A percentile compares a stretch with the other conserved stretches of the same genome.
Evolutionary conservation across 1,140 invertebrate species (phyloP).

Genomic region (Calliopsis andreniformis): DNA sequence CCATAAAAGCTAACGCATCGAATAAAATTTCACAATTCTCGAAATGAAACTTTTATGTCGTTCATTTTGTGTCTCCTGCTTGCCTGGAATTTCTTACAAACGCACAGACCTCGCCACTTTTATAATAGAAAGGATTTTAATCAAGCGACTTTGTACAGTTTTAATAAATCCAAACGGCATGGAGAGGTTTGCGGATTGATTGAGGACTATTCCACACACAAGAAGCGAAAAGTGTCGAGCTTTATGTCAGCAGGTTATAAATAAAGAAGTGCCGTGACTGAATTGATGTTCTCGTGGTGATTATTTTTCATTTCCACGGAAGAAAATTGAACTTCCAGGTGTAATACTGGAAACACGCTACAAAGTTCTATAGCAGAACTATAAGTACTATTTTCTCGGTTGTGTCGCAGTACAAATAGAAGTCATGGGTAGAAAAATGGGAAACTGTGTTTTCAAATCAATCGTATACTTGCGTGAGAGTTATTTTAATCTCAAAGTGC

Average conservation of each 20-base stretch:
- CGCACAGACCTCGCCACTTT: not conserved
- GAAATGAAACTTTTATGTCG: conserved; percentile 11
- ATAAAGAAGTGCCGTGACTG: not conserved
- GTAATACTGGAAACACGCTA: not conserved
- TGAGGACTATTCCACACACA: conserved; percentile 16
- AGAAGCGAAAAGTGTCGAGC: not conserved
- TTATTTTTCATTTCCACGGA: not conserved
- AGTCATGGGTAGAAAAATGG: too few species aligned
- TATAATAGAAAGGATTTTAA: not conserved
- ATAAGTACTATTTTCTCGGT: not conserved
- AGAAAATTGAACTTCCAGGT: not conserved
- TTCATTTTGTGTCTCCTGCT: not conserved
- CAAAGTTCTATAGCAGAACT: not conserved
- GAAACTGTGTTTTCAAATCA: too few species aligned
- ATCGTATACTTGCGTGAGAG: too few species aligned
- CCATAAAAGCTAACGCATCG: conserved; percentile 36
- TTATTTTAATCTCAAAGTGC: too few species aligned
- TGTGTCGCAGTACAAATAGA: too few species aligned
- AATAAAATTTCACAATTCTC: conserved; percentile 21
- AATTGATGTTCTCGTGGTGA: conserved; percentile 10
- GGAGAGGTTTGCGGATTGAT: conserved; percentile 27
- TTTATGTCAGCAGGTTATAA: conserved; percentile 8
- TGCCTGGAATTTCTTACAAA: too few species aligned
- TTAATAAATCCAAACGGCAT: conserved; percentile 18
- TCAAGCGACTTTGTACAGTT: conserved; percentile 27